These are phyloP conservation scores for Heloderma charlesbogerti DNA, from an alignment of 2,113 vertebrate species.

Conservation along the genomic window DNA sequence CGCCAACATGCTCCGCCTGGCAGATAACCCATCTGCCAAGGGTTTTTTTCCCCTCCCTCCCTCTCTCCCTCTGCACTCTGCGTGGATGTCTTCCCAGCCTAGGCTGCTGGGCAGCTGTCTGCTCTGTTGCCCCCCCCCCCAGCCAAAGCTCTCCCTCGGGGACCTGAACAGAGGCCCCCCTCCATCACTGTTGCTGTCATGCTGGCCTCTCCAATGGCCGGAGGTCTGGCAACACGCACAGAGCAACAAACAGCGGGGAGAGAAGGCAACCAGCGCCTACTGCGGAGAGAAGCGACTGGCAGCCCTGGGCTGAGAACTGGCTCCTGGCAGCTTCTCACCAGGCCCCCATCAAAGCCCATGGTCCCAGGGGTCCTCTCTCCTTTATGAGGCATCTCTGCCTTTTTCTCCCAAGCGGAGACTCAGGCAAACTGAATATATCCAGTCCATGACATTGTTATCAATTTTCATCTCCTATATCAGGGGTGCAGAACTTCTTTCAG, in stretches of 20 bases:
- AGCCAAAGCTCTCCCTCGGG: background rate
- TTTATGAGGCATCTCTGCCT: background rate
- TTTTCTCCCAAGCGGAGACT: background rate
- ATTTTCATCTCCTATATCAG: too few species aligned
- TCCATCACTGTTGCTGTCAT: background rate
- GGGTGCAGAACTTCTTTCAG: background rate
- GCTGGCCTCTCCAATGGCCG: background rate
- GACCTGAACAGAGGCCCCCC: background rate
- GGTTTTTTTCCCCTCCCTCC: too few species aligned
- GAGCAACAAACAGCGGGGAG: background rate
- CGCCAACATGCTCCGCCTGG: slow-evolving; percentile 2
- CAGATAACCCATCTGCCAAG: slow-evolving; percentile 46
- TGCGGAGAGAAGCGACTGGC: background rate
- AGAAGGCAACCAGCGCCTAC: too few species aligned
- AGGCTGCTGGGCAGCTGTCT: background rate
- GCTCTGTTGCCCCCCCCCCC: too few species aligned
- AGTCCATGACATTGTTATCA: too few species aligned
- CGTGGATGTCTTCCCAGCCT: background rate
- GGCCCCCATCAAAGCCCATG: too few species aligned
- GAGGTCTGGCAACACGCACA: background rate
- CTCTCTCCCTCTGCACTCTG: background rate
- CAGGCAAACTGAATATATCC: background rate
- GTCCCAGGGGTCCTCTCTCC: background rate
- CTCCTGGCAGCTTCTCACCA: background rate
- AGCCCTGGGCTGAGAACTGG: background rate